Base-by-base conservation (phyloP, 2,797 vertebrate species). In the Setipinna tenuifilis region DNA sequence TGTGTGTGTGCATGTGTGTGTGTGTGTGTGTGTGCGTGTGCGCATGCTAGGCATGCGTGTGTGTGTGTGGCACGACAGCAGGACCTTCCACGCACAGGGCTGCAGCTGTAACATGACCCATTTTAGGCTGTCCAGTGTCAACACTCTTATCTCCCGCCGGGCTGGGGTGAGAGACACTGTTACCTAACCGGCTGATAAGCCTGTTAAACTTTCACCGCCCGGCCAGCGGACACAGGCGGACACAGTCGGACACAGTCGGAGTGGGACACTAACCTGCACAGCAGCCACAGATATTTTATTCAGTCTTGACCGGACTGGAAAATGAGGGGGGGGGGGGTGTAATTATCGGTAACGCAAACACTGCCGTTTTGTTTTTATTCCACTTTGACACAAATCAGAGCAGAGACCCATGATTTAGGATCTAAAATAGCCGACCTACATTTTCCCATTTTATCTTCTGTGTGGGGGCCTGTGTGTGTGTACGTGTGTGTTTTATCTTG, bases 161-260 rank as follows among this genome's bases (percentile, higher is more conserved):
- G 90, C 85, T 86, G 86, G 78, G 88, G 82, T 87, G 82, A 87
- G 87, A 86, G 89, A 87, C 88, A 90, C 84, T 62, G 85, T 93
- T 93, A 92, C 90, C 87, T 91, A 89, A 92, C 89, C 89, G 90
- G 85, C 89, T 91, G 95, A 95, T 87, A 92, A 91, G 93, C 92
- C 93, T 92, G 95, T 95, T 95, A 93, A 95, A 93, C 89, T 94
- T 93, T 95, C 93, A 94, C 93, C 91, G 92, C 86, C 89, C 89
- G 85, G 89, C 90, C 90, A 88, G 87, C 93, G 75, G 65, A 54
- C 17, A 0, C 62, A 65, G n/a, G 46, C 46, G 84, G 14, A 48
- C 6, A 35, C 31, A 75, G n/a, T n/a, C n/a, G n/a, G n/a, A n/a
- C n/a, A n/a, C n/a, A n/a, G n/a, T n/a, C n/a, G n/a, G n/a, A n/a